A percentile compares a stretch with the other conserved stretches of the same genome.
phyloP scores from a whole-genome alignment of 2,113 vertebrate genomes.

The Psephotus haematonotus region DNA sequence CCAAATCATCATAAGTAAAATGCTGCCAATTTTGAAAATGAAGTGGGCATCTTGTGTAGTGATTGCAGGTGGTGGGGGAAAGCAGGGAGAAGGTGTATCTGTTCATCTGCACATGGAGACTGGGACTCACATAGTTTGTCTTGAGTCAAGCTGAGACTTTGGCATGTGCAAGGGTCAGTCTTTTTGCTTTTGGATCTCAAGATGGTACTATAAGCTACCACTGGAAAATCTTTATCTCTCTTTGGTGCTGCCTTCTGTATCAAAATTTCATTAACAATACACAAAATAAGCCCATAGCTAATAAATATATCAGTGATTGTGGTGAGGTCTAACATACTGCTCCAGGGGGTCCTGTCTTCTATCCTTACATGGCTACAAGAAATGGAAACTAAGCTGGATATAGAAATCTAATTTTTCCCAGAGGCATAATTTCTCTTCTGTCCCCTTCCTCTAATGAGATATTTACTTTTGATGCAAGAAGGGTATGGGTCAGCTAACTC shows the following conservation, averaged over 20 bases:
- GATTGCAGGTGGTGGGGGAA: background rate
- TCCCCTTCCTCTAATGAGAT: slow-evolving; percentile 16
- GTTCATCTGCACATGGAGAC: background rate
- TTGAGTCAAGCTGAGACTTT: background rate
- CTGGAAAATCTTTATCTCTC: background rate
- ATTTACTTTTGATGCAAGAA: background rate
- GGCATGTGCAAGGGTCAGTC: background rate
- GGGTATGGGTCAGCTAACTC: background rate
- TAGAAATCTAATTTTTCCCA: slow-evolving; percentile 57
- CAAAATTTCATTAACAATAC: background rate
- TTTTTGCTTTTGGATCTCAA: background rate
- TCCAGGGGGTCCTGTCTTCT: background rate
- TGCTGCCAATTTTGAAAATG: background rate
- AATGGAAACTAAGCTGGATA: slow-evolving; percentile 47
- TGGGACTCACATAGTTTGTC: too few species aligned
- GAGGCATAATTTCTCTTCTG: background rate
- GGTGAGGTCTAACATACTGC: background rate
- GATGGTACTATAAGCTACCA: background rate
- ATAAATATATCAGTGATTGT: background rate
- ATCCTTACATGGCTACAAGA: background rate
- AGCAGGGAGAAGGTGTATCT: rapidly evolving
- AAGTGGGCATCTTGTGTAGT: background rate
- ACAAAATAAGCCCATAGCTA: background rate
- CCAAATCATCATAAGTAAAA: background rate
- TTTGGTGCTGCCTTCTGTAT: background rate